phyloP scores from a whole-genome alignment of 2,797 vertebrate genomes.

The Enteromius viviparus region DNA sequence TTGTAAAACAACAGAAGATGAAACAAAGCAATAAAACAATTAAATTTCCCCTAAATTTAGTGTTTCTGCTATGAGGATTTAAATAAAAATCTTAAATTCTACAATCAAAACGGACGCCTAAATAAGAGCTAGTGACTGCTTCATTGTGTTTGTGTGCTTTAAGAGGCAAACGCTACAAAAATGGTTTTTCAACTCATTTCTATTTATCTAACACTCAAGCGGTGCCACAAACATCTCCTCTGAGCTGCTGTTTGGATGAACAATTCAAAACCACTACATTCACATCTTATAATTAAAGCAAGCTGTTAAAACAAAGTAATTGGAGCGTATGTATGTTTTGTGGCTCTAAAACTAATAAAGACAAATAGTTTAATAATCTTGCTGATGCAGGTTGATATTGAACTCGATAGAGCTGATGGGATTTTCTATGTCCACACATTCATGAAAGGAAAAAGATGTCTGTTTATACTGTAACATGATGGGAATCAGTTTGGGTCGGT shows the following conservation, averaged over 20 bases:
- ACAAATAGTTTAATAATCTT: neutral
- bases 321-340: neutral
- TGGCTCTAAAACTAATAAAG: neutral
- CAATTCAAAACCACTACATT: neutral
- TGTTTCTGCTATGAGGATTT: conserved; percentile 4
- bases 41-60: neutral
- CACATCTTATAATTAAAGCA: conserved; percentile 9
- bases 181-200: neutral
- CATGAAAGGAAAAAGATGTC: neutral
- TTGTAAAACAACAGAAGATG: neutral
- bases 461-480: neutral
- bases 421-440: neutral
- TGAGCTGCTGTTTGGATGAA: neutral
- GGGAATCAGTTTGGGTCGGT: conserved; percentile 17
- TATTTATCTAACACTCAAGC: neutral
- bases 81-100: neutral
- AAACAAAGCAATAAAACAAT: conserved; percentile 23
- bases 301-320: neutral
- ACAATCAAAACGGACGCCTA: neutral
- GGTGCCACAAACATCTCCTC: conserved; percentile 5
- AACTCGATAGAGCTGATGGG: neutral
- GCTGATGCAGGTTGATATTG: neutral
- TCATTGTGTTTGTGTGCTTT: neutral
- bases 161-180: neutral
- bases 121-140: conserved; percentile 6